A percentile compares a stretch with the other conserved stretches of the same genome.
These are phyloP conservation scores for Archips crataeganus DNA, from an alignment of 2,888 invertebrate species.

Conservation along the genomic window DNA sequence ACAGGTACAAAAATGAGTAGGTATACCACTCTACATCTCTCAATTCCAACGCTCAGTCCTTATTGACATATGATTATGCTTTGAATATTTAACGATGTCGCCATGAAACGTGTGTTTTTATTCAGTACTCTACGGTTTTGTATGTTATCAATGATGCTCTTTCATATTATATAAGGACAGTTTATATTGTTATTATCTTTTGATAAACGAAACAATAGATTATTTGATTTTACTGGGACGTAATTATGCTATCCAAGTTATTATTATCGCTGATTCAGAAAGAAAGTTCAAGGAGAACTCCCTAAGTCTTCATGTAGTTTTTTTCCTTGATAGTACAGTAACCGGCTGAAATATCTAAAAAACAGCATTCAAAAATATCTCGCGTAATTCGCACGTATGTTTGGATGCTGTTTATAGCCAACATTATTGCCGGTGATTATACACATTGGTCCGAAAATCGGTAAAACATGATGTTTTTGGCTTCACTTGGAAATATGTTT, in stretches of 20 bases:
- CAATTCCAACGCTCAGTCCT: slow-evolving; percentile 1
- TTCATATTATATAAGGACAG: background rate
- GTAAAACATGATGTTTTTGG: too few species aligned
- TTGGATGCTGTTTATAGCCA: too few species aligned
- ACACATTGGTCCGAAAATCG: too few species aligned
- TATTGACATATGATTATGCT: slow-evolving; percentile 29
- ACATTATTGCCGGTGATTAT: too few species aligned
- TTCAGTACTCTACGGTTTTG: slow-evolving; percentile 25
- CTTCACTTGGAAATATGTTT: too few species aligned
- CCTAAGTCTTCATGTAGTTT: too few species aligned
- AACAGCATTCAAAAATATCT: too few species aligned
- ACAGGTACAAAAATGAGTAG: background rate
- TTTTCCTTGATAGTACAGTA: too few species aligned
- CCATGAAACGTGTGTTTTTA: slow-evolving; percentile 17
- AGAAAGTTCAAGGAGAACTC: too few species aligned
- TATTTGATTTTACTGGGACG: background rate
- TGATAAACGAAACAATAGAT: background rate
- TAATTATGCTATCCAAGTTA: background rate
- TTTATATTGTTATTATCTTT: background rate
- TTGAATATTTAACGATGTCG: slow-evolving; percentile 22
- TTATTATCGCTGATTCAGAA: too few species aligned
- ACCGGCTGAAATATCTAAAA: too few species aligned
- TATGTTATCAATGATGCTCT: slow-evolving; percentile 29
- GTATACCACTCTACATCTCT: slow-evolving; percentile 17
- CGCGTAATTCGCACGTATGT: too few species aligned